These are phyloP conservation scores for Falcunculus frontatus DNA, from an alignment of 2,113 vertebrate genomes.

Conservation along the genomic window DNA sequence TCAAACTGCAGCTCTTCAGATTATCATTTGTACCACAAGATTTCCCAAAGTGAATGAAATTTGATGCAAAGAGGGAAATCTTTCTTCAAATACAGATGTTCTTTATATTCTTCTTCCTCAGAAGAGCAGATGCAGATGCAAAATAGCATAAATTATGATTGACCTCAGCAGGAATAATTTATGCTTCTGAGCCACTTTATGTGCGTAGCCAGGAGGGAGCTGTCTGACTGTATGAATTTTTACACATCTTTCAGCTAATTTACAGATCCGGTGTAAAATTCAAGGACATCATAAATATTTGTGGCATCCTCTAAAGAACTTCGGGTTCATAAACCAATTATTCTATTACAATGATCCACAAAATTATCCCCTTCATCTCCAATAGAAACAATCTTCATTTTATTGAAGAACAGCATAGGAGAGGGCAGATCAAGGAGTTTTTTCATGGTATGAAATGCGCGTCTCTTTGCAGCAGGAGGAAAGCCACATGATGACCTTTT, in stretches of 20 bases:
- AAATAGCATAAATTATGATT: slow-evolving; percentile 50
- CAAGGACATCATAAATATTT: slow-evolving; percentile 41
- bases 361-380: neutral
- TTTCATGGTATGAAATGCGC: neutral
- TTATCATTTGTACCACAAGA: neutral
- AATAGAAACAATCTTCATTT: neutral
- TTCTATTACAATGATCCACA: neutral
- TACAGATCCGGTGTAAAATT: slow-evolving; percentile 43
- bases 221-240: slow-evolving; percentile 42
- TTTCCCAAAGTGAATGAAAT: neutral
- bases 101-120: neutral
- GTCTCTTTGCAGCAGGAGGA: neutral
- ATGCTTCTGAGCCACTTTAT: slow-evolving; percentile 30
- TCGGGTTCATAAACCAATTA: neutral
- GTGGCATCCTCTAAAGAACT: neutral
- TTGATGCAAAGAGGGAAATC: neutral
- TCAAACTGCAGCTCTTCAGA: neutral
- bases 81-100: slow-evolving; percentile 16
- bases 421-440: neutral
- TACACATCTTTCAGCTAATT: slow-evolving; percentile 46
- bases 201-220: slow-evolving; percentile 9
- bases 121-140: slow-evolving; percentile 25
- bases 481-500: neutral
- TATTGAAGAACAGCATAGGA: neutral
- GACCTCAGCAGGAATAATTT: slow-evolving; percentile 46